These are phyloP conservation scores for Tolypeutes matacus DNA, from an alignment of 2,797 vertebrate genomes.

Conservation along the genomic window DNA sequence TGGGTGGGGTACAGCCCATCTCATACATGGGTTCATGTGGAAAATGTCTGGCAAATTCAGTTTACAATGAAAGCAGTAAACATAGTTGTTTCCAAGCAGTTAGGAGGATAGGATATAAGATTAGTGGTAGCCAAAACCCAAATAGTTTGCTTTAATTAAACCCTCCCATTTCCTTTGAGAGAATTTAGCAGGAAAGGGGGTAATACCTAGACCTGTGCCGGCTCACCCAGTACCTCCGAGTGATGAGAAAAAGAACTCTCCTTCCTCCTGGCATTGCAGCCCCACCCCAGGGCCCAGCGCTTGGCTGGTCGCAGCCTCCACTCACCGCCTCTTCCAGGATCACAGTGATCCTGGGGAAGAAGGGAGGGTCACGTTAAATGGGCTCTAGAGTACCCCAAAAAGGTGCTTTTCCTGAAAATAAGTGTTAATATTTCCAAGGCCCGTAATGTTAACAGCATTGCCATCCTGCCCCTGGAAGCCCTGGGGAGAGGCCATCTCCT, in stretches of 20 bases:
- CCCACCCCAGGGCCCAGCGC: background rate
- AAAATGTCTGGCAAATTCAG: background rate
- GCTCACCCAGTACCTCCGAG: background rate
- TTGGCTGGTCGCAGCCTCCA: background rate
- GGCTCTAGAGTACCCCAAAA: background rate
- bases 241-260: background rate
- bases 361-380: background rate
- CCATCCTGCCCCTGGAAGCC: background rate
- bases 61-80: background rate
- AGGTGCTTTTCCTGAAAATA: background rate
- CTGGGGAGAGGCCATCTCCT: background rate
- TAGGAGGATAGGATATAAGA: background rate
- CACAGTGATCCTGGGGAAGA: background rate
- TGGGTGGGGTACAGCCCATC: background rate
- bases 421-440: background rate
- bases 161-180: slow-evolving; percentile 30
- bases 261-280: background rate
- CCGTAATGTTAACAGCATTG: background rate
- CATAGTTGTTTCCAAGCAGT: background rate
- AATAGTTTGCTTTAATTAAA: slow-evolving; percentile 13
- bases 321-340: background rate
- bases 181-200: background rate
- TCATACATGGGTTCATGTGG: background rate
- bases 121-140: background rate
- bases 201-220: background rate